A percentile compares a stretch with the other conserved stretches of the same genome.
These are phyloP conservation scores for Stomatorhinus walkeri DNA, from an alignment of 2,797 vertebrate genomes.

Conservation along the genomic window DNA sequence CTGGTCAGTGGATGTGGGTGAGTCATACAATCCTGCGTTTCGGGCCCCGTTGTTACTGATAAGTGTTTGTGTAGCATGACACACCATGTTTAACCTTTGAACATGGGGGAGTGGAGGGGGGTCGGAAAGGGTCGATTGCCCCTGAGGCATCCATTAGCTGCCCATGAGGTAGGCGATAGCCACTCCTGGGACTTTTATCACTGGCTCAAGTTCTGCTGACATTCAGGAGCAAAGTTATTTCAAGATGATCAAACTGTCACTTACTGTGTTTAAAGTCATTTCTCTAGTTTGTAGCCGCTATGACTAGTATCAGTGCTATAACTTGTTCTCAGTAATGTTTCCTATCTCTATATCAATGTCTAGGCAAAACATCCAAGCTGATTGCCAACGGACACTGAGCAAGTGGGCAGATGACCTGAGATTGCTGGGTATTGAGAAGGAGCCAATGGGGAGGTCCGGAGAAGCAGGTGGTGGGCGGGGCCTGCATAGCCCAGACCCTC, in stretches of 20 bases:
- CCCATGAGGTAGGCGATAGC: neutral
- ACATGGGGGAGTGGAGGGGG: neutral
- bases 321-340: neutral
- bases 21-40: conserved; percentile 31
- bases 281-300: neutral
- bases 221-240: neutral
- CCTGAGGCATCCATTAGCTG: neutral
- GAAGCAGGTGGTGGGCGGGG: conserved; percentile 38
- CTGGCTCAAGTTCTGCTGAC: neutral
- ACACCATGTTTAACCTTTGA: neutral
- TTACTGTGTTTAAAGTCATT: neutral
- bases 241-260: neutral
- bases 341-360: neutral
- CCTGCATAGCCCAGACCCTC: conserved; percentile 50
- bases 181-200: neutral
- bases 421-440: neutral
- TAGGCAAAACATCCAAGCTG: neutral
- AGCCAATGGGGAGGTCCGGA: conserved; percentile 45
- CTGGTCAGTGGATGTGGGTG: conserved; percentile 33
- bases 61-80: neutral
- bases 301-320: neutral
- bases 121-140: neutral
- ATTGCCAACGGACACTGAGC: neutral
- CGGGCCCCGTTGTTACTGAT: neutral
- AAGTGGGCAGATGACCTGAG: neutral